Evolutionary conservation across 2,113 vertebrate species (phyloP).

Genomic region (Ammospiza nelsoni): DNA sequence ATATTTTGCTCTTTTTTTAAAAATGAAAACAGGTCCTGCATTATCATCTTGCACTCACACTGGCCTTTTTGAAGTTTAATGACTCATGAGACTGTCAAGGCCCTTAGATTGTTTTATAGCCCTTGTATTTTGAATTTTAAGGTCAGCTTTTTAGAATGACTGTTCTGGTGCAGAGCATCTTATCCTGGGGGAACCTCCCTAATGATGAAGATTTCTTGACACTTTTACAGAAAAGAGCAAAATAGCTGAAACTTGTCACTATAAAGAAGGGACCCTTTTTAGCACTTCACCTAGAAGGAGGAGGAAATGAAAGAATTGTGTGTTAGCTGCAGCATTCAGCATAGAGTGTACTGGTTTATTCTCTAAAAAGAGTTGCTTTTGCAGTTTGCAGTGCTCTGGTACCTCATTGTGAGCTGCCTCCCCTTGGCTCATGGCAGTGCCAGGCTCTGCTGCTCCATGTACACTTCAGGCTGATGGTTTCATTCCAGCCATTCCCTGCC

Average conservation of each 20-base stretch:
- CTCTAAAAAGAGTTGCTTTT: not conserved
- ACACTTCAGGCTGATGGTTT: not conserved
- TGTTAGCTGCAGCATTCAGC: not conserved
- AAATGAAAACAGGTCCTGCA: not conserved
- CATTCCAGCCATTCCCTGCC: not conserved
- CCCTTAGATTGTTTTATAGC: not conserved
- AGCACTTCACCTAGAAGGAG: not conserved
- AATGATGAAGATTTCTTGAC: not conserved
- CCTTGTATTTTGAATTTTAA: not conserved
- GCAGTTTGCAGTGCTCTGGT: not conserved
- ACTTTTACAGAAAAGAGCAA: not conserved
- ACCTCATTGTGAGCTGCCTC: accelerated
- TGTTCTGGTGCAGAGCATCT: not conserved
- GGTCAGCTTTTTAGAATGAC: not conserved
- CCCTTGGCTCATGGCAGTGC: not conserved
- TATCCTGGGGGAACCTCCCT: not conserved
- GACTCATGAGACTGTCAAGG: not conserved
- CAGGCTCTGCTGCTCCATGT: accelerated
- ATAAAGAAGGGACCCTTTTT: not conserved
- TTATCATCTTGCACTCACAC: not conserved
- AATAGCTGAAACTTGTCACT: not conserved
- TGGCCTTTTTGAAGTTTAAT: not conserved
- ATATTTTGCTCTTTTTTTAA: not conserved
- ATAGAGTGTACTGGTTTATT: not conserved
- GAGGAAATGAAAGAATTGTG: not conserved